Conservation (phyloP, 2,888 invertebrate species). For the Oxyscelio sp. region DNA sequence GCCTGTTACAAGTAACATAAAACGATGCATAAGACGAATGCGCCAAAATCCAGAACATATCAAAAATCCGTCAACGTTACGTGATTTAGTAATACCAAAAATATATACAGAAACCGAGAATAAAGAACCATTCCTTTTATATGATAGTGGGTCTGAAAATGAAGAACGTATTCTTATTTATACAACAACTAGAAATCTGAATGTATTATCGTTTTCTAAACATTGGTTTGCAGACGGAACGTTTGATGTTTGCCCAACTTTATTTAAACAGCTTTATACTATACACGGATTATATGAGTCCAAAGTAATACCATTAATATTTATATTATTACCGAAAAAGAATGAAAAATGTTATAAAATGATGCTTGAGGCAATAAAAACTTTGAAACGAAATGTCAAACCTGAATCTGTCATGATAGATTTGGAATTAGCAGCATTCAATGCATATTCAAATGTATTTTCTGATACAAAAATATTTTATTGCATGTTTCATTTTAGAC, state of each 20-base stretch:
- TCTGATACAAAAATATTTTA: not conserved
- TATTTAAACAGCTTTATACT: constrained; percentile 15
- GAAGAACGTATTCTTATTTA: constrained; percentile 7
- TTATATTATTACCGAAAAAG: constrained; percentile 10
- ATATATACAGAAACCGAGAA: not conserved
- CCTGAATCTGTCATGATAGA: not conserved
- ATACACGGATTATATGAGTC: constrained; percentile 1
- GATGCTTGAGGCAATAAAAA: not conserved
- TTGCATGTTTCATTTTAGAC: constrained; percentile 9
- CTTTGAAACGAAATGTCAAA: constrained; percentile 2
- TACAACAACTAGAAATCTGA: not conserved
- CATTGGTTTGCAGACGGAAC: constrained; percentile 15
- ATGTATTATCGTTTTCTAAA: not conserved
- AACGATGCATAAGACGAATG: too few species aligned
- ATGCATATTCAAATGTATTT: not conserved
- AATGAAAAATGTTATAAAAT: not conserved
- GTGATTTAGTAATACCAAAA: too few species aligned
- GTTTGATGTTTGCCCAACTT: not conserved
- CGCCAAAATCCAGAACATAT: too few species aligned
- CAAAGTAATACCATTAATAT: not conserved
- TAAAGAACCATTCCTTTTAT: too few species aligned
- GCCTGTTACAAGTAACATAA: too few species aligned
- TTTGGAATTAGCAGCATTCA: not conserved
- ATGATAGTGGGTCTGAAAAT: too few species aligned
- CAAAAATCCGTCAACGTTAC: too few species aligned